Evolutionary conservation across 92 coral and sea anemone genomes (phyloP), one percentile per base, ranked within the genome.

Genomic region (Bergia sp.): DNA sequence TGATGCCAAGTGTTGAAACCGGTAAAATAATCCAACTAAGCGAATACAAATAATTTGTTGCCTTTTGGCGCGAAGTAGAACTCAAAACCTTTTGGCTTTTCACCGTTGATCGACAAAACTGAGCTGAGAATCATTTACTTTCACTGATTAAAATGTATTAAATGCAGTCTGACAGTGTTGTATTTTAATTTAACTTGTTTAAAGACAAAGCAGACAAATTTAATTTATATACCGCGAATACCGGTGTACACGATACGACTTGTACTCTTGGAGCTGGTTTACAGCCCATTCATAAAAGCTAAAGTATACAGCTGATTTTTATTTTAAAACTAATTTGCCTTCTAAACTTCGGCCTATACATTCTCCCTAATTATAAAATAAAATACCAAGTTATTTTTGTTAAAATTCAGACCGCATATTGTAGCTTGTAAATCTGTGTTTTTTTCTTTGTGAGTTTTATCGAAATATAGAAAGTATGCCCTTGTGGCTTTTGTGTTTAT

Each of bases 101-200:
- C 50, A 45, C 50, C 9, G 50, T 45, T 45, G 50, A 45, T 45
- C 8, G 50, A 45, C 50, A 67, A 21, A 67, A 29, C 76, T 72
- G 42, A 72, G 75, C 41, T 72, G 40, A 72, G 76, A 72, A 72
- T 72, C 3, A 72, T 72, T 72, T n/a, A 39, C 50, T 45, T 72
- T 72, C 76, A 72, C 39, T 72, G 37, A 9, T 69, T 12, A 21
- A 69, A 69, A 23, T 3, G 74, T 69, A 69, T 69, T 69, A n/a
- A 69, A 7, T 21, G 74, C 37, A 45, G 39, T 21, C 39, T 69
- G 38, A 12, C 10, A 69, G 74, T 69, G 39, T 69, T 69, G 39
- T 69, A 69, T 69, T 37, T 23, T 69, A 69, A 45, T 45, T 45
- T 5, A 69, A 23, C 11, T 69, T 69, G 74, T 69, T 69, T 69